Percentiles rank a stretch among this genome's conserved stretches.
Conservation (phyloP, 2,113 vertebrate genomes). For the Mobula birostris region DNA sequence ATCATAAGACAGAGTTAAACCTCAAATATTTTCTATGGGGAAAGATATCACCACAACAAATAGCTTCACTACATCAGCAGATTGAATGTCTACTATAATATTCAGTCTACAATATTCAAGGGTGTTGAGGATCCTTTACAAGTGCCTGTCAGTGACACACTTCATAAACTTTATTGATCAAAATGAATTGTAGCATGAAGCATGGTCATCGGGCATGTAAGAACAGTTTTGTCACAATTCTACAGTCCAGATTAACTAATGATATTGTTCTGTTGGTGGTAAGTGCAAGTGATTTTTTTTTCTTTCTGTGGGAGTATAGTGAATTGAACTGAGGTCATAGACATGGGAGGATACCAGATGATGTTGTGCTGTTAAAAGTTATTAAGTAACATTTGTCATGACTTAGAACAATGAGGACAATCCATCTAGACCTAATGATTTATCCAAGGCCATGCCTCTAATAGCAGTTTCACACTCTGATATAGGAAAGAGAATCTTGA, state of each 20-base stretch:
- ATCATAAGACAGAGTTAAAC: neutral
- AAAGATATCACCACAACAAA: neutral
- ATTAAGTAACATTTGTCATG: slow-evolving; percentile 36
- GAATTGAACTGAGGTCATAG: slow-evolving; percentile 27
- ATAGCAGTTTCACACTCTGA: slow-evolving; percentile 31
- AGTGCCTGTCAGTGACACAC: slow-evolving; percentile 30
- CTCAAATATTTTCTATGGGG: neutral
- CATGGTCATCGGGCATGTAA: neutral
- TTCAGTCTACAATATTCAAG: slow-evolving; percentile 7
- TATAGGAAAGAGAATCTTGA: slow-evolving; percentile 13
- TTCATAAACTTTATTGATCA: slow-evolving; percentile 34
- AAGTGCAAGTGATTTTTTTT: slow-evolving; percentile 20
- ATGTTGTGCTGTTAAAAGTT: slow-evolving; percentile 29
- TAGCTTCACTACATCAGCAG: neutral
- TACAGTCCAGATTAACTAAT: slow-evolving; percentile 25
- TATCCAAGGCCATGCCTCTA: slow-evolving; percentile 35
- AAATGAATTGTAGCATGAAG: slow-evolving; percentile 13
- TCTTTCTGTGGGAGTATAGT: slow-evolving; percentile 7
- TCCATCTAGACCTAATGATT: slow-evolving; percentile 22
- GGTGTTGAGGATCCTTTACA: slow-evolving; percentile 25
- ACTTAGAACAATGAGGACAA: slow-evolving; percentile 29
- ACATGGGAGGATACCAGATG: slow-evolving; percentile 22
- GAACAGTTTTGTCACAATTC: neutral
- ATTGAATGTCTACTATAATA: neutral
- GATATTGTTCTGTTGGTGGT: slow-evolving; percentile 32